A percentile compares a stretch with the other conserved stretches of the same genome.
phyloP scores from a whole-genome alignment of 2,113 vertebrate species.

The Apodemus speciosus region DNA sequence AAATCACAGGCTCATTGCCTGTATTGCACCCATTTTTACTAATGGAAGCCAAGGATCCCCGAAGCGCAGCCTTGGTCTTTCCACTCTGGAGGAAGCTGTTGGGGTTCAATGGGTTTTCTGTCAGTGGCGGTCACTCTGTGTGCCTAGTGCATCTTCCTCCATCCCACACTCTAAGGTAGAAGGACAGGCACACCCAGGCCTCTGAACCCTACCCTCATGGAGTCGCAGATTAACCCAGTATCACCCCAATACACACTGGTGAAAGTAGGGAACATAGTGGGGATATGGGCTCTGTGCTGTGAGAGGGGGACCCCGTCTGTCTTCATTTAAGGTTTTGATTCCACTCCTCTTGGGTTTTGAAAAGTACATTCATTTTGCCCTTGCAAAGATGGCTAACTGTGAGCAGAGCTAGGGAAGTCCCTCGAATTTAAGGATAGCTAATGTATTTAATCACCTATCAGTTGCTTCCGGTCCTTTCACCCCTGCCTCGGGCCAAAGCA shows the following conservation, averaged over 20 bases:
- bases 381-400: not conserved
- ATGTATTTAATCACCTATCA: not conserved
- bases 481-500: not conserved
- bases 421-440: not conserved
- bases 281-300: accelerated
- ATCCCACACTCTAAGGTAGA: accelerated
- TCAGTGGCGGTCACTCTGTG: accelerated
- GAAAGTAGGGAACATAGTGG: accelerated
- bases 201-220: not conserved
- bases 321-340: not conserved
- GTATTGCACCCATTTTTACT: slow-evolving; percentile 11
- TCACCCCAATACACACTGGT: not conserved
- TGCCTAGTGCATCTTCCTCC: accelerated
- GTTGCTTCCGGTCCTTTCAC: not conserved
- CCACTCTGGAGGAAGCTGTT: not conserved
- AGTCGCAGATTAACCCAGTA: not conserved
- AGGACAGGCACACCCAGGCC: not conserved
- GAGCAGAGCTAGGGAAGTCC: not conserved
- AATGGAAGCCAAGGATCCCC: not conserved
- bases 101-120: not conserved
- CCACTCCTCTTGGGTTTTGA: not conserved
- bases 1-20: slow-evolving; percentile 74
- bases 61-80: not conserved
- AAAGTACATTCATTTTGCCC: not conserved
- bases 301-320: not conserved